These are phyloP conservation scores for Meteorus cinctellus DNA, from an alignment of 2,888 invertebrate species.

Conservation along the genomic window DNA sequence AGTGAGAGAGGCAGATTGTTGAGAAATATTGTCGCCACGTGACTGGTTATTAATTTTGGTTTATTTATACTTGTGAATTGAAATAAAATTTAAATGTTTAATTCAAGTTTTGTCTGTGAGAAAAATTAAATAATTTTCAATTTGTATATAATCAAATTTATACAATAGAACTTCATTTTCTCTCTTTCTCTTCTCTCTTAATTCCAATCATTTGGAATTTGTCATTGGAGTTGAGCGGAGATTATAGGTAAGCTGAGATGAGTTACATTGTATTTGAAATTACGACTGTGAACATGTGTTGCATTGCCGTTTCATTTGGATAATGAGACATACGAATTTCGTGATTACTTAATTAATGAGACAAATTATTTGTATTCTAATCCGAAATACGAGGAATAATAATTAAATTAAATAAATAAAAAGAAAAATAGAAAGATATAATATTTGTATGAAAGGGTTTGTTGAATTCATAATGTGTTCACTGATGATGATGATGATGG, in stretches of 20 bases:
- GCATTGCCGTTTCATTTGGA: background rate
- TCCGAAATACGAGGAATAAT: background rate
- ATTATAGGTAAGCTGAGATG: conserved; percentile 3
- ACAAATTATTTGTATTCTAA: background rate
- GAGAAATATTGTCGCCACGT: conserved; percentile 7
- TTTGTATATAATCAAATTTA: background rate
- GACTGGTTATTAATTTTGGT: background rate
- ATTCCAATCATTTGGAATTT: background rate
- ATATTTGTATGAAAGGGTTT: background rate
- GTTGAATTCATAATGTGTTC: too few relatives aligned
- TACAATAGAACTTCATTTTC: background rate
- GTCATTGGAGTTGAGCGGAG: conserved; percentile 1
- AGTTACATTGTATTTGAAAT: background rate
- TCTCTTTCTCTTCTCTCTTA: background rate
- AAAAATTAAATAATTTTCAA: background rate
- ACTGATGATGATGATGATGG: too few relatives aligned
- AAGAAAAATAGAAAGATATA: background rate
- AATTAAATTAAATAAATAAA: background rate
- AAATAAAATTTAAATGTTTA: background rate
- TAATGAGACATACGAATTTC: background rate
- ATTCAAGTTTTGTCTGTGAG: background rate
- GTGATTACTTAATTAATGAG: background rate
- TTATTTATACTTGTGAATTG: background rate
- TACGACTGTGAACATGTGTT: background rate
- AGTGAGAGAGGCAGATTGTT: background rate